These are phyloP conservation scores for Mechanitis mazaeus DNA, from an alignment of 2,888 invertebrate genomes.

Conservation along the genomic window DNA sequence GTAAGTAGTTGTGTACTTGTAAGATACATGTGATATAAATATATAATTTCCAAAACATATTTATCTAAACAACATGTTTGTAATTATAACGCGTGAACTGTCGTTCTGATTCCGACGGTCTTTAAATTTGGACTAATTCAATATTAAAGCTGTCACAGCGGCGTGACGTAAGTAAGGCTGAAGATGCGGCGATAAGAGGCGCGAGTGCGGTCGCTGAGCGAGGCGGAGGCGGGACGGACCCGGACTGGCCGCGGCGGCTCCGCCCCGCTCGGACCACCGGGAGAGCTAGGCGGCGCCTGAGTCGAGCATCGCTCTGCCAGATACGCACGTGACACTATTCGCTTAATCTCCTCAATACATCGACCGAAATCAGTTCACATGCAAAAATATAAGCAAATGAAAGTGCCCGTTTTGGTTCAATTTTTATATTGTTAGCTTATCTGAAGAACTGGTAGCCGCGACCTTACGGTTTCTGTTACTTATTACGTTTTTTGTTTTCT, in stretches of 20 bases:
- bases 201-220: constrained; percentile 39
- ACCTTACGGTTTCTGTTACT: too few species aligned
- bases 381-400: background rate
- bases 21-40: too few species aligned
- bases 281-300: constrained; percentile 70
- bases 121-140: constrained; percentile 13
- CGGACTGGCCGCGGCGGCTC: constrained; percentile 71
- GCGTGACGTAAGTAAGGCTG: constrained; percentile 67
- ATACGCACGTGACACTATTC: constrained; percentile 52
- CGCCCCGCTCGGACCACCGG: constrained; percentile 76
- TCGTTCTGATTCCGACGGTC: too few species aligned
- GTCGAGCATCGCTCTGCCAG: constrained; percentile 17
- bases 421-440: too few species aligned
- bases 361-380: constrained; percentile 19
- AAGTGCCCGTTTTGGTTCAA: too few species aligned
- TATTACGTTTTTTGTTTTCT: too few species aligned
- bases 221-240: constrained; percentile 46
- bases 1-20: too few species aligned
- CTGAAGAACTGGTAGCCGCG: too few species aligned
- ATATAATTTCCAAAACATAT: too few species aligned
- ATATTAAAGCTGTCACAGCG: constrained; percentile 34
- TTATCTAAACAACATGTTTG: too few species aligned
- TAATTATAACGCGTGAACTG: too few species aligned
- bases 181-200: constrained; percentile 69
- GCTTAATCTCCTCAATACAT: constrained; percentile 44